Conservation (phyloP, 2,113 vertebrate genomes). For the Mus musculus region DNA sequence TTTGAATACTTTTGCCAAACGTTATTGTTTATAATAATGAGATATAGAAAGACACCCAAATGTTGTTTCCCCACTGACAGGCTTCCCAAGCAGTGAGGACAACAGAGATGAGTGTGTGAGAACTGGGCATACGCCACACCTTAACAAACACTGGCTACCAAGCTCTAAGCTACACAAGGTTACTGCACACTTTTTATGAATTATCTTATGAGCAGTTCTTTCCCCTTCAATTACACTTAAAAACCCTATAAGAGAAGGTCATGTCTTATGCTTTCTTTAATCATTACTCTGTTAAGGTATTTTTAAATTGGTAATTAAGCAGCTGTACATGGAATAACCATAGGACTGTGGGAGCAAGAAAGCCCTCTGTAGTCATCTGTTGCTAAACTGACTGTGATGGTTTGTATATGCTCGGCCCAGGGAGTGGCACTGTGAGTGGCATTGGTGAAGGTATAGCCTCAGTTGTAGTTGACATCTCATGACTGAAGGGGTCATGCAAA, state of each 20-base stretch:
- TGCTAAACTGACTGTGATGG: background rate
- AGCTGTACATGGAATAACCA: background rate
- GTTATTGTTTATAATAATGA: conserved; percentile 7
- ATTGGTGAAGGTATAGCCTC: too few relatives aligned
- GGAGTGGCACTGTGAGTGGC: too few relatives aligned
- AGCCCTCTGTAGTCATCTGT: background rate
- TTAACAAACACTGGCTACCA: background rate
- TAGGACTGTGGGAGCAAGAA: background rate
- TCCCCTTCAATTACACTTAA: background rate
- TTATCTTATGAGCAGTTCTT: background rate
- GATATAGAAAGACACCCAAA: conserved; percentile 20
- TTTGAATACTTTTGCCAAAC: background rate
- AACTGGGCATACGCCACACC: background rate
- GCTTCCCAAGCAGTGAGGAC: background rate
- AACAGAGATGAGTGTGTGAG: background rate
- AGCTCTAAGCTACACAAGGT: background rate
- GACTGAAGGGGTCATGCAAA: too few relatives aligned
- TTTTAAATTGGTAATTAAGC: conserved; percentile 13
- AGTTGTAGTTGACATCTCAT: too few relatives aligned
- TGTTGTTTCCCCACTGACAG: background rate
- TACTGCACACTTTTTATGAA: background rate
- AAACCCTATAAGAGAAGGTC: background rate
- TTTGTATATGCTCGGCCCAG: too few relatives aligned
- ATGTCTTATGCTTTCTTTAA: background rate
- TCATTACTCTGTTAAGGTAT: conserved; percentile 23